phyloP scores from a whole-genome alignment of 2,113 vertebrate genomes.

The Colius striatus region DNA sequence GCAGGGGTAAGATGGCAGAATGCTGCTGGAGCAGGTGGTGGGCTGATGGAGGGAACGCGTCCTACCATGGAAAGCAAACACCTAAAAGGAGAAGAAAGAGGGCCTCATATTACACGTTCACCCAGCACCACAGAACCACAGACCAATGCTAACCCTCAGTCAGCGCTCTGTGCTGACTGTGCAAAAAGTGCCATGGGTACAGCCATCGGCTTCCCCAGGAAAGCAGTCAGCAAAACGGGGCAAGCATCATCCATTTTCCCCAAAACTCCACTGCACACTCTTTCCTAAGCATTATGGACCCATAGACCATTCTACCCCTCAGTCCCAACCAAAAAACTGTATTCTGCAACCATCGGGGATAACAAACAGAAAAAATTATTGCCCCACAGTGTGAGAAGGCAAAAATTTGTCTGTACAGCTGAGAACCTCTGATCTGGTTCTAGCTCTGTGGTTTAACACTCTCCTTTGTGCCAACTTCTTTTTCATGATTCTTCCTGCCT shows the following conservation, averaged over 20 bases:
- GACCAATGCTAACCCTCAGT: background rate
- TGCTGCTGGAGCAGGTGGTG: rapidly evolving
- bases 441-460: background rate
- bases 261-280: background rate
- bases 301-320: background rate
- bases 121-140: background rate
- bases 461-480: background rate
- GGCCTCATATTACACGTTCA: background rate
- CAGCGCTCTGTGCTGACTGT: background rate
- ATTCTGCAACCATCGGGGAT: background rate
- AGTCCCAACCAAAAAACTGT: background rate
- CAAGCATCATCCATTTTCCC: background rate
- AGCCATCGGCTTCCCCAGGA: background rate
- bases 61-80: background rate
- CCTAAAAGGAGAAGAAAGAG: background rate
- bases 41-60: background rate
- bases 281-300: background rate
- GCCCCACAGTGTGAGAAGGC: background rate
- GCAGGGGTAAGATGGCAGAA: background rate
- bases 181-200: background rate
- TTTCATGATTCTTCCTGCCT: constrained; percentile 30
- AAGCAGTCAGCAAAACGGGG: background rate
- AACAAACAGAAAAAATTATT: background rate
- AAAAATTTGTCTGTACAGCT: background rate
- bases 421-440: background rate